A percentile compares a stretch with the other conserved stretches of the same genome.
Conservation (phyloP, 2,113 vertebrate genomes). For the Cnemophilus loriae region DNA sequence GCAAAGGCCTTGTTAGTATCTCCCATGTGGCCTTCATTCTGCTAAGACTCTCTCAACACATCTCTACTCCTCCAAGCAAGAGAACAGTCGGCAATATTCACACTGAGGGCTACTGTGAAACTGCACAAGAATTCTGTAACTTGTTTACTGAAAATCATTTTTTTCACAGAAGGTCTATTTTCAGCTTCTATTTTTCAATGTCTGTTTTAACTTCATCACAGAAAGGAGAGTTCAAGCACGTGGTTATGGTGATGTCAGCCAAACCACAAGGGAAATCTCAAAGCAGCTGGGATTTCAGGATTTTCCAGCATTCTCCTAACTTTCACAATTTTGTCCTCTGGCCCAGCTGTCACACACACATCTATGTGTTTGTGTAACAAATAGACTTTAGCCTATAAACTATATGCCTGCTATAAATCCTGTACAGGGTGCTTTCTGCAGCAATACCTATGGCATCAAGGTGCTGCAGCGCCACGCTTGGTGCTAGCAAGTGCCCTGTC, state of each 20-base stretch:
- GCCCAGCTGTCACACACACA: background rate
- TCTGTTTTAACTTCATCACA: background rate
- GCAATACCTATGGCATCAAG: background rate
- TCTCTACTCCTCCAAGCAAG: background rate
- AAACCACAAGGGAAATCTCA: background rate
- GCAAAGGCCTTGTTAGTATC: background rate
- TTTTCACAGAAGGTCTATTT: background rate
- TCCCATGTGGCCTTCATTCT: background rate
- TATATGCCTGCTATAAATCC: background rate
- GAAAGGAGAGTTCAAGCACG: background rate
- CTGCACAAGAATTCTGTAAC: background rate
- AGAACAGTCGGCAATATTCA: background rate
- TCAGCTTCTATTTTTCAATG: background rate
- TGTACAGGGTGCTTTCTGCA: background rate
- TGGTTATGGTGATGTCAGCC: background rate
- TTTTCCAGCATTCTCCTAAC: background rate
- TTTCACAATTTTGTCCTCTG: rapidly evolving
- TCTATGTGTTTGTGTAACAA: background rate
- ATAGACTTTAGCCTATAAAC: background rate
- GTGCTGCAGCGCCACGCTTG: background rate
- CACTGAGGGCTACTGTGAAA: background rate
- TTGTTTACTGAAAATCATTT: background rate
- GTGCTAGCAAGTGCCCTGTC: background rate
- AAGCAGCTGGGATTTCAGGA: background rate
- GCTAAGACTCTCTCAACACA: background rate